phyloP scores from a whole-genome alignment of 2,113 vertebrate genomes.

The Channa argus region DNA sequence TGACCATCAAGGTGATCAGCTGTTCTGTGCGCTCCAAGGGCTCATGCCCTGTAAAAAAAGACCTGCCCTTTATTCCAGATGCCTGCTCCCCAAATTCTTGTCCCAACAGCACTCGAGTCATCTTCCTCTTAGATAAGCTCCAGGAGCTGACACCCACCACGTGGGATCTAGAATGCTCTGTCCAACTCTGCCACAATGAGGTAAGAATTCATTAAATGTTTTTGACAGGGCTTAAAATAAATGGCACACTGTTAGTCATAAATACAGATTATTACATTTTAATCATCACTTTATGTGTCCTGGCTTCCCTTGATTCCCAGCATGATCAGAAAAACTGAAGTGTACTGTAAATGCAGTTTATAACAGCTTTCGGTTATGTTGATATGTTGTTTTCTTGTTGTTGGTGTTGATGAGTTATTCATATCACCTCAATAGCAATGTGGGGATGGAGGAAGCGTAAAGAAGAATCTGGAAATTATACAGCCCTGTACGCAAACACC shows the following conservation, averaged over 20 bases:
- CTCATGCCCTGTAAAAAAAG: conserved; percentile 29
- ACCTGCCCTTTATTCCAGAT: conserved; percentile 68
- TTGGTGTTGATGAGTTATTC: not conserved
- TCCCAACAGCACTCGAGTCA: conserved; percentile 73
- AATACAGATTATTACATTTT: no score
- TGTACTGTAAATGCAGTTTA: not conserved
- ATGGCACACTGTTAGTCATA: not conserved
- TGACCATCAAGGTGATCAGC: conserved; percentile 67
- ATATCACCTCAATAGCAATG: conserved; percentile 61
- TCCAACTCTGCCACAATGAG: conserved; percentile 63
- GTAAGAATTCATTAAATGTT: conserved; percentile 35
- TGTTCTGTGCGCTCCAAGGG: conserved; percentile 66
- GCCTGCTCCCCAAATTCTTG: conserved; percentile 61
- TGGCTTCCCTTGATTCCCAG: not conserved
- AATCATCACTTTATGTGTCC: not conserved
- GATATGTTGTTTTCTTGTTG: not conserved
- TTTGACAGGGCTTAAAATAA: not conserved
- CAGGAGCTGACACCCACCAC: conserved; percentile 71
- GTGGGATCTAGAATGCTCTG: conserved; percentile 79
- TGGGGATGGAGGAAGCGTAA: conserved; percentile 66
- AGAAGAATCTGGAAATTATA: conserved; percentile 73
- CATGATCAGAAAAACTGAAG: not conserved
- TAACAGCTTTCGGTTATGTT: not conserved
- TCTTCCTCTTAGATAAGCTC: conserved; percentile 77
- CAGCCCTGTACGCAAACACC: conserved; percentile 52